Evolutionary conservation across 1,140 invertebrate genomes (phyloP).

Genomic region (Micrasema minimum): DNA sequence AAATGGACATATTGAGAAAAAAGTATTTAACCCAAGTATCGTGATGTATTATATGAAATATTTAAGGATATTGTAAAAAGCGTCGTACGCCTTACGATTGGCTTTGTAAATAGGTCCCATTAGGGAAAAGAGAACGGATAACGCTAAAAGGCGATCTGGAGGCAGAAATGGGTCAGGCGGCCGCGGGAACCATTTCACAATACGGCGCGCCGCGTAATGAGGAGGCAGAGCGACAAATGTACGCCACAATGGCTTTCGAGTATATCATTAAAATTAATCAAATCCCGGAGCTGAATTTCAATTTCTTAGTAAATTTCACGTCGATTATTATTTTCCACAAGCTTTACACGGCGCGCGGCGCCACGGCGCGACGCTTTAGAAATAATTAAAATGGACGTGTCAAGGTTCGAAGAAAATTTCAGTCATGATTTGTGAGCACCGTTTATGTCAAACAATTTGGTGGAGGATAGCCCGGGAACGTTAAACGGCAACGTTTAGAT

Average conservation of each 20-base stretch:
- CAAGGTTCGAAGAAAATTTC: neutral
- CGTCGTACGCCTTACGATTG: neutral
- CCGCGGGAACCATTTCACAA: constrained; percentile 8
- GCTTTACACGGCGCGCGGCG: neutral
- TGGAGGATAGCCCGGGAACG: neutral
- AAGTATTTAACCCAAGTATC: too few species aligned
- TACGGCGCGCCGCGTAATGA: constrained; percentile 14
- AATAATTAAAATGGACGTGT: constrained; percentile 3
- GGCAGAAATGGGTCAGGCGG: constrained; percentile 28
- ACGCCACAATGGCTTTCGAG: constrained; percentile 13
- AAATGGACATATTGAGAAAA: too few species aligned
- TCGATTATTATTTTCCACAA: constrained; percentile 16
- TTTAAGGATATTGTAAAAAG: neutral
- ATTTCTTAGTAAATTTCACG: constrained; percentile 4
- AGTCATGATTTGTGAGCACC: neutral
- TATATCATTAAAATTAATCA: constrained; percentile 32
- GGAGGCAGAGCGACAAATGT: constrained; percentile 12
- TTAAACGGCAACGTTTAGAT: neutral
- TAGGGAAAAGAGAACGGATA: neutral
- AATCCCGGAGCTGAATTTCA: constrained; percentile 24
- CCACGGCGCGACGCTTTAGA: neutral
- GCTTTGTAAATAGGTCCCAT: neutral
- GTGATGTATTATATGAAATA: too few species aligned
- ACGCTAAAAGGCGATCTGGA: constrained; percentile 6
- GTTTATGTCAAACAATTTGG: neutral